These are phyloP conservation scores for Lycocerus yunnanus DNA, from an alignment of 2,888 invertebrate species.

Conservation along the genomic window DNA sequence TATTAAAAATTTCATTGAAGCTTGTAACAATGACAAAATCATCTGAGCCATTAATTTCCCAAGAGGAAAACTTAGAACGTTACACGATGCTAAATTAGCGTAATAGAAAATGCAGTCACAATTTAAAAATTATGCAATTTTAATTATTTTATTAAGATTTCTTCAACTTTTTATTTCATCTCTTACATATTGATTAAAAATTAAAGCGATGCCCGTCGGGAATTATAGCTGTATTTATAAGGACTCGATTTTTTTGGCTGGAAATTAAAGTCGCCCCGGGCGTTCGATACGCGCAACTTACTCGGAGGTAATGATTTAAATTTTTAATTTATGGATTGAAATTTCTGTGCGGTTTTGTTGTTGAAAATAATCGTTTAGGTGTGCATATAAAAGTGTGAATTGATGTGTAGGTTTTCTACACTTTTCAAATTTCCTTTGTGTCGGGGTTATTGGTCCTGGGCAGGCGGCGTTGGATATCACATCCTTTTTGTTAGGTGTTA, in stretches of 20 bases:
- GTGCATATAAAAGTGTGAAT: not conserved
- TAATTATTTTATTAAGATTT: not conserved
- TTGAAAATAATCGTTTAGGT: not conserved
- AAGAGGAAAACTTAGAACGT: not conserved
- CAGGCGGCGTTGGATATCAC: constrained; percentile 26
- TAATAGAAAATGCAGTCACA: not conserved
- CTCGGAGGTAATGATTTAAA: not conserved
- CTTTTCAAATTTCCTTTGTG: constrained; percentile 25
- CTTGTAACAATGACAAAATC: not conserved
- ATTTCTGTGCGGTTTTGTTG: not conserved
- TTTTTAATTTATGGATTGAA: not conserved
- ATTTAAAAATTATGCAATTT: not conserved
- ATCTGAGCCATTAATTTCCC: not conserved
- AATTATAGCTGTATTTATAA: not conserved
- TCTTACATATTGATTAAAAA: not conserved
- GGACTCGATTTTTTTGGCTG: no score
- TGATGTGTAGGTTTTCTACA: constrained; percentile 16
- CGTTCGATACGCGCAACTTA: not conserved
- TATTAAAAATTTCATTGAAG: not conserved
- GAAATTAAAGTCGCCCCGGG: not conserved
- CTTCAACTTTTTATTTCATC: not conserved
- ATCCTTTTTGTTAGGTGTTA: constrained; percentile 39
- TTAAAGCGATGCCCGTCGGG: not conserved
- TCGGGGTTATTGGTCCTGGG: constrained; percentile 1
- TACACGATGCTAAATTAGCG: not conserved